Conservation (phyloP, 2,113 vertebrate genomes). For the Callospermophilus lateralis region DNA sequence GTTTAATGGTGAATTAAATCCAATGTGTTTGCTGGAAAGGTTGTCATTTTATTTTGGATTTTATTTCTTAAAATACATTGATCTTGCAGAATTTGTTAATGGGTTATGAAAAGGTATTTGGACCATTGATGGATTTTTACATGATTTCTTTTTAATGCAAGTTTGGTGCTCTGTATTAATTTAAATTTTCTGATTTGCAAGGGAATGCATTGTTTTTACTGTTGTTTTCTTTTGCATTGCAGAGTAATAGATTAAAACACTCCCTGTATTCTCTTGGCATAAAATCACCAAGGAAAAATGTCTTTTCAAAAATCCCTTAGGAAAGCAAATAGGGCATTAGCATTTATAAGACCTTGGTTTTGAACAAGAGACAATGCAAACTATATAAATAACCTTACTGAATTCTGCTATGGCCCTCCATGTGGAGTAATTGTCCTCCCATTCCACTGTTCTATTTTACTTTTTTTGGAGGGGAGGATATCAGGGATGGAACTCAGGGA, state of each 20-base stretch:
- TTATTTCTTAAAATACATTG: constrained; percentile 43
- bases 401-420: neutral
- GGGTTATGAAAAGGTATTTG: constrained; percentile 29
- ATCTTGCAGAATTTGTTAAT: constrained; percentile 27
- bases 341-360: neutral
- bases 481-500: too few relatives aligned
- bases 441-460: neutral
- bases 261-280: neutral
- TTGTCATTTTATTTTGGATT: constrained; percentile 25
- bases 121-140: neutral
- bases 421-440: neutral
- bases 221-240: neutral
- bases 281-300: neutral
- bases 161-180: neutral
- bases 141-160: constrained; percentile 25
- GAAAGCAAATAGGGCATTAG: neutral
- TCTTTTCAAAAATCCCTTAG: neutral
- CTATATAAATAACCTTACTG: neutral
- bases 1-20: constrained; percentile 51
- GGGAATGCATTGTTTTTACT: neutral
- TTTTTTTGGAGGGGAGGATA: neutral
- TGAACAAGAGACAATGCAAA: neutral
- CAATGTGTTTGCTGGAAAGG: neutral
- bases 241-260: neutral
- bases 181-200: constrained; percentile 8